Evolutionary conservation across 1,140 invertebrate genomes (phyloP).

Genomic region (Musca vetustissima): DNA sequence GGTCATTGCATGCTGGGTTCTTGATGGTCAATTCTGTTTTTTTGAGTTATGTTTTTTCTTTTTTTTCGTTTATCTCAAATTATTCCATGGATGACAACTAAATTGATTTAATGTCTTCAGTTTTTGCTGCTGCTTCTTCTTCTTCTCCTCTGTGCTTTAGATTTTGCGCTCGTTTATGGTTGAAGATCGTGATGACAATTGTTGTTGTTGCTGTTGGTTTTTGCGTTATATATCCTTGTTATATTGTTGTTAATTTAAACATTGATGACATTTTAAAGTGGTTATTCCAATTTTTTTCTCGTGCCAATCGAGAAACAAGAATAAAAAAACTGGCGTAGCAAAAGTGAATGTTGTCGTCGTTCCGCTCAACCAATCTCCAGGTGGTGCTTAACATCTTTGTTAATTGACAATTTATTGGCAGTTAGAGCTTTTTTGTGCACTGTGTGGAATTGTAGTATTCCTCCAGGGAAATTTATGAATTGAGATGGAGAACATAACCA

Average conservation of each 20-base stretch:
- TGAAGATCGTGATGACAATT: neutral
- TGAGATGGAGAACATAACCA: too few relatives aligned
- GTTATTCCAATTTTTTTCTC: too few relatives aligned
- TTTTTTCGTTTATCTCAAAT: too few relatives aligned
- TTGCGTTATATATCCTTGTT: neutral
- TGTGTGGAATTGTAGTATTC: too few relatives aligned
- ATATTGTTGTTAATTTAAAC: neutral
- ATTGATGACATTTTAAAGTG: conserved; percentile 7
- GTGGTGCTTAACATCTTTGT: conserved; percentile 22
- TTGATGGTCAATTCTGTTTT: too few relatives aligned
- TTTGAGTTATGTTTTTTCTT: too few relatives aligned
- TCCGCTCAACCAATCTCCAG: neutral
- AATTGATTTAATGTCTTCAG: conserved; percentile 24
- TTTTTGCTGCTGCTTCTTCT: too few relatives aligned
- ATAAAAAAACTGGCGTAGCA: too few relatives aligned
- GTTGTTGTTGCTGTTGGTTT: neutral
- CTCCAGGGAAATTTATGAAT: too few relatives aligned
- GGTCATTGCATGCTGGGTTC: too few relatives aligned
- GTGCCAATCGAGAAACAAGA: too few relatives aligned
- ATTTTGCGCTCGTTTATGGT: neutral
- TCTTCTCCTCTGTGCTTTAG: neutral
- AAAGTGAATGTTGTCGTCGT: neutral
- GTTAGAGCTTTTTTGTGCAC: too few relatives aligned
- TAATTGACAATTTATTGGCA: conserved; percentile 14
- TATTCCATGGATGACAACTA: conserved; percentile 6